These are phyloP conservation scores for Brassicogethes aeneus DNA, from an alignment of 2,888 invertebrate genomes.

Conservation along the genomic window DNA sequence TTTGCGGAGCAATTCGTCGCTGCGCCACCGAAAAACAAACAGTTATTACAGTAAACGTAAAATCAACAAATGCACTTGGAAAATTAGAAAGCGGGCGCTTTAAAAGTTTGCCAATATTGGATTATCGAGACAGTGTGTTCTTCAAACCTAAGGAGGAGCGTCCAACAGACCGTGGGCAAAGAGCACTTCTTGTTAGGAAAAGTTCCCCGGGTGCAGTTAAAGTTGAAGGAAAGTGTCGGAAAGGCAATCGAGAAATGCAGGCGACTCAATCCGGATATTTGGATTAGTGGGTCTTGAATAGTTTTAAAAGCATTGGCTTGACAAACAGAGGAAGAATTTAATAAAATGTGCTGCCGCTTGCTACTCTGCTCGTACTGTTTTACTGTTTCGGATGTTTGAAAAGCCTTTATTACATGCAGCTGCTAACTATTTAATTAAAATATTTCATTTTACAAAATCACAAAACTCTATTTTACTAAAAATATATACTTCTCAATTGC, in stretches of 20 bases:
- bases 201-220: neutral
- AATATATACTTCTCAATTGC: too few relatives aligned
- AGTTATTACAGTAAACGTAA: neutral
- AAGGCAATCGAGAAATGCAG: neutral
- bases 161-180: neutral
- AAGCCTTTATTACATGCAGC: too few relatives aligned
- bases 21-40: neutral
- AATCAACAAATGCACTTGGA: neutral
- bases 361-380: too few relatives aligned
- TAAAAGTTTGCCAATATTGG: neutral
- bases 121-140: neutral
- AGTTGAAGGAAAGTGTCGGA: neutral
- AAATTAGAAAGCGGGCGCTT: neutral
- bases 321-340: neutral
- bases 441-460: too few relatives aligned
- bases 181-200: slow-evolving; percentile 1
- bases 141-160: neutral
- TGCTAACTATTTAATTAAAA: too few relatives aligned
- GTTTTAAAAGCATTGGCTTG: neutral
- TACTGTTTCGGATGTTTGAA: too few relatives aligned
- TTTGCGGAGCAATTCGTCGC: too few relatives aligned
- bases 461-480: too few relatives aligned
- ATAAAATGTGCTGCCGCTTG: neutral
- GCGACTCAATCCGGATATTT: neutral
- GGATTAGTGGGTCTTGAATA: neutral